Conservation (phyloP, 2,888 invertebrate genomes). For the Dicroscelio sp. region DNA sequence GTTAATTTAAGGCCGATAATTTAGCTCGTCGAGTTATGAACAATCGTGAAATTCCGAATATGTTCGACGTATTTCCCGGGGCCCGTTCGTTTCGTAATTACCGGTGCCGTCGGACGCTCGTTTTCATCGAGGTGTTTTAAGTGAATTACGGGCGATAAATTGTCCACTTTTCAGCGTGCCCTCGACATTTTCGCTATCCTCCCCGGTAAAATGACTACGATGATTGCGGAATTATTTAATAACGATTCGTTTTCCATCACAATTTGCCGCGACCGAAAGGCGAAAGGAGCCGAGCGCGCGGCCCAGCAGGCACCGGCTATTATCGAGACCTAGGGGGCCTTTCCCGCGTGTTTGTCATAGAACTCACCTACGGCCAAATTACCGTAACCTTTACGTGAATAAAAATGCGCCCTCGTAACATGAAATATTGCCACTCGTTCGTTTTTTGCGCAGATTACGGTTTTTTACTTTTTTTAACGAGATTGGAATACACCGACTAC, state of each 20-base stretch:
- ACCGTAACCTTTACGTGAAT: conserved; percentile 34
- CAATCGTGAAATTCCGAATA: conserved; percentile 71
- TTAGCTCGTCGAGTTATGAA: conserved; percentile 69
- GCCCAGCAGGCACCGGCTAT: conserved; percentile 71
- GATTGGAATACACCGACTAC: no score
- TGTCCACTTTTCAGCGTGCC: conserved; percentile 67
- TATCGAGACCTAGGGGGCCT: conserved; percentile 71
- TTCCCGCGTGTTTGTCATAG: conserved; percentile 70
- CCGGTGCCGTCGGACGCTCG: conserved; percentile 66
- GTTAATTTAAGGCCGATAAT: conserved; percentile 71
- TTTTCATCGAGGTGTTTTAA: conserved; percentile 71
- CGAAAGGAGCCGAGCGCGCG: conserved; percentile 75
- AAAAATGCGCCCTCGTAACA: not conserved
- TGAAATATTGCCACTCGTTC: conserved; percentile 13
- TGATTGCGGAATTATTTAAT: conserved; percentile 76
- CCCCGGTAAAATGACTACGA: conserved; percentile 50
- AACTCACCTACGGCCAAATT: conserved; percentile 62
- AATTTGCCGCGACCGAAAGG: conserved; percentile 73
- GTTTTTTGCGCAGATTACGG: conserved; percentile 7
- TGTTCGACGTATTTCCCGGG: conserved; percentile 59
- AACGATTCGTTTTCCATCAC: conserved; percentile 77
- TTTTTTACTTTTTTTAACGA: not conserved
- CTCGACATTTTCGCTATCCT: conserved; percentile 69
- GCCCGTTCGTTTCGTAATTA: conserved; percentile 63
- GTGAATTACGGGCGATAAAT: conserved; percentile 75